Evolutionary conservation across 1,140 invertebrate species (phyloP).

Genomic region (Nasonia giraulti): DNA sequence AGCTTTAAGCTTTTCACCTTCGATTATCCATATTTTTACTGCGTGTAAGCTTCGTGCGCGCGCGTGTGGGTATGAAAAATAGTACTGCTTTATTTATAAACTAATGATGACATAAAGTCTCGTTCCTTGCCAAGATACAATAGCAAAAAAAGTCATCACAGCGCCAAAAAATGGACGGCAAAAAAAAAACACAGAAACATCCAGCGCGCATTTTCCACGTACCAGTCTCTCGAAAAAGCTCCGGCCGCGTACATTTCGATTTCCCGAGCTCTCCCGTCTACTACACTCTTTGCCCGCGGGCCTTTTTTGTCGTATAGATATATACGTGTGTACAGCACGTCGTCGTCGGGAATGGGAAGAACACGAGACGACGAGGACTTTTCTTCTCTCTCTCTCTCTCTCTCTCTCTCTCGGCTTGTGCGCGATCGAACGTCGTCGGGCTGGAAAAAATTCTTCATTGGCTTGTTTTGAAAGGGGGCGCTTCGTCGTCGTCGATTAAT

Average conservation of each 20-base stretch:
- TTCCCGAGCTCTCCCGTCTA: background rate
- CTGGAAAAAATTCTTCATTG: background rate
- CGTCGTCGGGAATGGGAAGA: background rate
- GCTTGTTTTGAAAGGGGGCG: background rate
- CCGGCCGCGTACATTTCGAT: background rate
- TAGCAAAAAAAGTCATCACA: background rate
- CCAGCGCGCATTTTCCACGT: background rate
- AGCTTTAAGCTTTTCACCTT: background rate
- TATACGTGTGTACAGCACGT: background rate
- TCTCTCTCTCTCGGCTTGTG: too few relatives aligned
- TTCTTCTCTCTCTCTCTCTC: background rate
- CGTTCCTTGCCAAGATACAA: too few relatives aligned
- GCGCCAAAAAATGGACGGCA: background rate
- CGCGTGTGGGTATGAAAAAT: background rate
- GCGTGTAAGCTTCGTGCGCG: background rate
- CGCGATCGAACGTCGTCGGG: background rate
- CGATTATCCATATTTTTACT: background rate
- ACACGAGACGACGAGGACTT: background rate
- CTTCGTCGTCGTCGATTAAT: background rate
- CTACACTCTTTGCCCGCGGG: background rate
- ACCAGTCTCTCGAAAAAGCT: background rate
- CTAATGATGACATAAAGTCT: too few relatives aligned
- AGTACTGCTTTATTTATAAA: too few relatives aligned
- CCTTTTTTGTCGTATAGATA: background rate
- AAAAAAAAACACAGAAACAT: background rate